Evolutionary conservation across 2,888 invertebrate genomes (phyloP), one percentile per base, ranked within the genome.

Genomic region (Gastracanthus pulcherrimus): DNA sequence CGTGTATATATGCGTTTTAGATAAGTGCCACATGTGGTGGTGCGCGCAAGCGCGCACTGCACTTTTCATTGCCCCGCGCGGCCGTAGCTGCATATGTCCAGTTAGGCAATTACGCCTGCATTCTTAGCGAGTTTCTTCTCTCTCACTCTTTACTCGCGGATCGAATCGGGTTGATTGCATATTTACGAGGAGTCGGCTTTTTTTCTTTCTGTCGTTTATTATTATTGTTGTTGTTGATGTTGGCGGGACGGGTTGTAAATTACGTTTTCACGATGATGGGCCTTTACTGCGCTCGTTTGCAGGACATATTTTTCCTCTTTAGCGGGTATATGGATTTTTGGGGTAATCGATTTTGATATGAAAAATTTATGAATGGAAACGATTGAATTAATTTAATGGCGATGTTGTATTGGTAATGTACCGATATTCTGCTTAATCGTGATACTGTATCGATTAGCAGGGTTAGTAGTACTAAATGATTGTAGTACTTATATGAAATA

Each of bases 41-140:
- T 13, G 26, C 13, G 19, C 26, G 7, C 48, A 36, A 19, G 38
- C 48, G 55, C 29, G 36, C 69, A 38, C 5, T 60, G 26, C 31
- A 31, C 55, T 66, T 64, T 78, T 71, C 64, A 64, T 51, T 48
- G 62, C 16, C 41, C n/a, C n/a, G n/a, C n/a, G 26, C 4, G 34
- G 13, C 38, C 41, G 23, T 16, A 29, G 36, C 7, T 34, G 55
- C n/a, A 16, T 29, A 58, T 71, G 71, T 81, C 72, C 81, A 76
- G 81, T 81, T 81, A 81, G 81, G 76, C 62, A 66, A 76, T 81
- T 81, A 81, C 38, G 19, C 38, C 60, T 34, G 64, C 62, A 80
- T 75, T 75, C 69, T 70, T 62, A 34, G 16, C 69, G 29, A 2
- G 51, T 26, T 36, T 51, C 9, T 58, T 11, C 13, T 13, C 45